A percentile compares a stretch with the other conserved stretches of the same genome.
Conservation (phyloP, 1,140 invertebrate species). For the Nephotettix cincticeps region DNA sequence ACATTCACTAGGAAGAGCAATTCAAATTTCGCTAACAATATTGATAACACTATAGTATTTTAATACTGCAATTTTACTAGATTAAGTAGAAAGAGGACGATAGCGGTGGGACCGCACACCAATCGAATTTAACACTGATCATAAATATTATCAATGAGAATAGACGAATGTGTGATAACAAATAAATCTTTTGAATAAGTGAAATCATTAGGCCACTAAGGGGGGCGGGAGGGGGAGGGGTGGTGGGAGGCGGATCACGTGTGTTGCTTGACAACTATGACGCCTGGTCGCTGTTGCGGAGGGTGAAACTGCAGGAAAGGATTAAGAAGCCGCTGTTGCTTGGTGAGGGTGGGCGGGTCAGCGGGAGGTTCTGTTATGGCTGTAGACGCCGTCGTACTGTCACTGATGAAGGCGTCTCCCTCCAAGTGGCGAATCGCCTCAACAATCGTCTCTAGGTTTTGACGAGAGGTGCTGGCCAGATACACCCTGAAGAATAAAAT, state of each 20-base stretch:
- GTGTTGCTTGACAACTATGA: constrained; percentile 80
- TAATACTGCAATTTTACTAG: constrained; percentile 17
- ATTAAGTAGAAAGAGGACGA: constrained; percentile 13
- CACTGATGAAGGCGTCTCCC: constrained; percentile 54
- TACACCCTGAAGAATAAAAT: constrained; percentile 56
- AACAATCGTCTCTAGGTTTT: constrained; percentile 96
- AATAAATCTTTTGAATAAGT: not conserved
- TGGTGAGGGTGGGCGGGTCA: constrained; percentile 72
- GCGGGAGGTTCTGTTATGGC: constrained; percentile 42
- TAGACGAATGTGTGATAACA: not conserved
- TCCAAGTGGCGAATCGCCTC: constrained; percentile 96
- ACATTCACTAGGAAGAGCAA: constrained; percentile 10
- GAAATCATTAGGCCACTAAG: constrained; percentile 11
- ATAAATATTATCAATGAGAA: too few species aligned
- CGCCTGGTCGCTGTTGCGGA: constrained; percentile 72
- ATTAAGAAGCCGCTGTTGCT: constrained; percentile 53
- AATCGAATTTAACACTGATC: too few species aligned
- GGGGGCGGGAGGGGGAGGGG: not conserved
- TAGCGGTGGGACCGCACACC: not conserved
- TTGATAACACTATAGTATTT: not conserved
- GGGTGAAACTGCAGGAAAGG: constrained; percentile 62
- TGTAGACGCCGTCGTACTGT: constrained; percentile 10
- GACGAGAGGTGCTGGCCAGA: constrained; percentile 77
- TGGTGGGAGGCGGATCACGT: constrained; percentile 54
- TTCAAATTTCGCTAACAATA: not conserved